Conservation (phyloP, 2,888 invertebrate species). For the Beris morrisii region DNA sequence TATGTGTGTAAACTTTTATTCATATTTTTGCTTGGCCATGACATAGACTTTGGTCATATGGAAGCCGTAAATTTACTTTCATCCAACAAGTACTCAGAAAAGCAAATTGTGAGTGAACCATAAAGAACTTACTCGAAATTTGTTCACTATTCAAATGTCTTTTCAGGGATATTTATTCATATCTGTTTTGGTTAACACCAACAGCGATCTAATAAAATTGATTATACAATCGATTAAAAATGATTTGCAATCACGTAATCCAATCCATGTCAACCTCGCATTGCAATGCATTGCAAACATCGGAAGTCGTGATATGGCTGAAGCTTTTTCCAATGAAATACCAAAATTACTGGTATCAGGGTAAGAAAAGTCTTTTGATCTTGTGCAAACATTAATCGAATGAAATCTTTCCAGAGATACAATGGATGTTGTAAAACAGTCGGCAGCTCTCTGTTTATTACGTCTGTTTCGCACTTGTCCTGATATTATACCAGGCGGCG, state of each 20-base stretch:
- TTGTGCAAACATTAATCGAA: slow-evolving; percentile 6
- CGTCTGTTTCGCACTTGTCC: slow-evolving; percentile 92
- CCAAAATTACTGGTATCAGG: slow-evolving; percentile 98
- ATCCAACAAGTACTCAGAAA: slow-evolving; percentile 99
- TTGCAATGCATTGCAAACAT: slow-evolving; percentile 99
- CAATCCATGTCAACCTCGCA: slow-evolving; percentile 97
- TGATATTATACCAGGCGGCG: slow-evolving; percentile 94
- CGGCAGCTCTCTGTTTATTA: slow-evolving; percentile 94
- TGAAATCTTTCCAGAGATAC: slow-evolving; percentile 73
- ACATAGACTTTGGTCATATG: slow-evolving; percentile 99
- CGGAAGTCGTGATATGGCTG: slow-evolving; percentile 99
- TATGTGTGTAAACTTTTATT: slow-evolving; percentile 99
- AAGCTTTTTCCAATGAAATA: slow-evolving; percentile 97
- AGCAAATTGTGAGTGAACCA: slow-evolving; percentile 84
- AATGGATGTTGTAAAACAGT: slow-evolving; percentile 99
- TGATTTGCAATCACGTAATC: slow-evolving; percentile 94
- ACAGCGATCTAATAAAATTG: slow-evolving; percentile 97
- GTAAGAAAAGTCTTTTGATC: slow-evolving; percentile 57
- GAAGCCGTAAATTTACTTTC: slow-evolving; percentile 99
- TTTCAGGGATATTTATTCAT: slow-evolving; percentile 96
- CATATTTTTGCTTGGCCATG: slow-evolving; percentile 98
- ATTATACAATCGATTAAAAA: slow-evolving; percentile 99
- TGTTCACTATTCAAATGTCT: slow-evolving; percentile 36
- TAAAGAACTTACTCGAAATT: slow-evolving; percentile 6
- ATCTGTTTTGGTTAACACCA: slow-evolving; percentile 97